These are phyloP conservation scores for Pipistrellus pygmaeus DNA, from an alignment of 2,797 vertebrate genomes.

Conservation along the genomic window DNA sequence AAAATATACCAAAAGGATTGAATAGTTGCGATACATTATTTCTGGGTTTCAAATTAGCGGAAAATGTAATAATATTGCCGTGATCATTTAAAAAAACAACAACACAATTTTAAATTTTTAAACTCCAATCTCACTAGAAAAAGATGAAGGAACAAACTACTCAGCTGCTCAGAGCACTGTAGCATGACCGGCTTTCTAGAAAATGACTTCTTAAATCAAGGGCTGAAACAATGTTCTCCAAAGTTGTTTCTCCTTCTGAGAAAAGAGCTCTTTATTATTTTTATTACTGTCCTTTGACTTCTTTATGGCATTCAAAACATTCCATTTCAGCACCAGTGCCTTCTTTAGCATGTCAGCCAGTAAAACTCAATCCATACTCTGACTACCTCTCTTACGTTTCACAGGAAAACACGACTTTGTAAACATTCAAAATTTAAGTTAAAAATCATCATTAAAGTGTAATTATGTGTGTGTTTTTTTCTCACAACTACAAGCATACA, in stretches of 20 bases:
- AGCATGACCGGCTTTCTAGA: constrained; percentile 58
- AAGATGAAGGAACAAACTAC: neutral
- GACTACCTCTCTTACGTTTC: neutral
- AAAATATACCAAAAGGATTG: neutral
- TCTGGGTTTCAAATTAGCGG: constrained; percentile 5
- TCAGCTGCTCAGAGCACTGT: neutral
- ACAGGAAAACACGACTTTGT: neutral
- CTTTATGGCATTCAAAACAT: constrained; percentile 80
- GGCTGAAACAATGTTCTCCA: constrained; percentile 59
- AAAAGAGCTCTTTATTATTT: constrained; percentile 73
- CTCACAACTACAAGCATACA: neutral
- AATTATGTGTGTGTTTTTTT: neutral
- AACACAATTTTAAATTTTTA: neutral
- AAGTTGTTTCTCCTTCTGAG: constrained; percentile 69
- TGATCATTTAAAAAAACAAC: neutral
- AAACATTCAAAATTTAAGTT: constrained; percentile 36
- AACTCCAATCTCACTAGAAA: neutral
- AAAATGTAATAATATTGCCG: neutral
- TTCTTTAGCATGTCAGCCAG: constrained; percentile 41
- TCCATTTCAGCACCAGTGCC: constrained; percentile 75
- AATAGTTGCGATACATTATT: neutral
- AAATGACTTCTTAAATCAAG: constrained; percentile 71
- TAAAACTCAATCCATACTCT: constrained; percentile 8
- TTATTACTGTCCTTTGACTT: constrained; percentile 79
- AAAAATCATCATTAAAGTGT: constrained; percentile 25